These are phyloP conservation scores for Cephalotes varians DNA, from an alignment of 2,888 invertebrate genomes.

Conservation along the genomic window DNA sequence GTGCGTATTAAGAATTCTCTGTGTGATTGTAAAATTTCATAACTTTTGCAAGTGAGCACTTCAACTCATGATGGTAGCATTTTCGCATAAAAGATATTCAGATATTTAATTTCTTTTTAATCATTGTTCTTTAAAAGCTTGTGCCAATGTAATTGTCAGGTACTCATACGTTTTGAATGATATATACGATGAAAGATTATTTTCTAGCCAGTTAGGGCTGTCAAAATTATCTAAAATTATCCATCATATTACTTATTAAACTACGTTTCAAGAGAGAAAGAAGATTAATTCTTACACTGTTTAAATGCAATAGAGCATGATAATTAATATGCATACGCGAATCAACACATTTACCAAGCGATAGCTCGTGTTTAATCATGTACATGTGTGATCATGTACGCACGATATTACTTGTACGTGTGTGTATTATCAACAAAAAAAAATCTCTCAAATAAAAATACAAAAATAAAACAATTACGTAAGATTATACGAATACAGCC, in stretches of 20 bases:
- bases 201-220: background rate
- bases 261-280: background rate
- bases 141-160: background rate
- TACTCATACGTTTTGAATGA: background rate
- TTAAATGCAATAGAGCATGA: background rate
- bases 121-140: background rate
- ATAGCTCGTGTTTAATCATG: conserved; percentile 25
- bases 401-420: conserved; percentile 29
- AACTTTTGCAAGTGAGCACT: background rate
- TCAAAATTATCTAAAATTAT: background rate
- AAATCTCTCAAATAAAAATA: conserved; percentile 54
- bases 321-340: conserved; percentile 21
- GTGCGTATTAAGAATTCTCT: conserved; percentile 13
- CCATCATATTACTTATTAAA: background rate
- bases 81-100: background rate
- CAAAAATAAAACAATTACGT: conserved; percentile 60
- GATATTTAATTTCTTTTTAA: conserved; percentile 19
- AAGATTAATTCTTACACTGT: conserved; percentile 2
- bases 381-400: conserved; percentile 32
- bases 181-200: background rate
- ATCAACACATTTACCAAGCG: conserved; percentile 21
- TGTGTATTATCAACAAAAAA: conserved; percentile 45
- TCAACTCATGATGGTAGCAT: background rate
- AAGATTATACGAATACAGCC: conserved; percentile 68
- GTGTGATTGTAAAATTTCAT: background rate